phyloP scores from a whole-genome alignment of 2,113 vertebrate genomes.

The Xyrauchen texanus region DNA sequence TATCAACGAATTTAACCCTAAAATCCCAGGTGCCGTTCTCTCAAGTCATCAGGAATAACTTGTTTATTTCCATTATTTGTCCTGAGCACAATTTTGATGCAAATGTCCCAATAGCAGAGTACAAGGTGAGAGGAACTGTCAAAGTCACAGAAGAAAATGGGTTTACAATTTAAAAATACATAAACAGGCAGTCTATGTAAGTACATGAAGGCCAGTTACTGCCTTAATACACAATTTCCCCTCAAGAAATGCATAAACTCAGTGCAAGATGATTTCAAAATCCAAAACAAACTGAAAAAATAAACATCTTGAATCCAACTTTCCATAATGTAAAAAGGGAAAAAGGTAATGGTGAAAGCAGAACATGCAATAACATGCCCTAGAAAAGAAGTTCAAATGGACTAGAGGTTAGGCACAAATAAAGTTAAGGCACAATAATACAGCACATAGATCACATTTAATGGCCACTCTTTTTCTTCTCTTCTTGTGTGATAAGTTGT shows the following conservation, averaged over 20 bases:
- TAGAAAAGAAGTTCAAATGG: background rate
- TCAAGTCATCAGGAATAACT: constrained; percentile 10
- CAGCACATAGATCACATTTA: background rate
- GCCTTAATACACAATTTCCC: constrained; percentile 19
- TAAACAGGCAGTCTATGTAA: background rate
- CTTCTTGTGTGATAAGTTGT: background rate
- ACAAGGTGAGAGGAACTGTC: constrained; percentile 9
- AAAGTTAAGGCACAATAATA: constrained; percentile 1
- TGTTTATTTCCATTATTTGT: constrained; percentile 17
- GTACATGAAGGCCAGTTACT: constrained; percentile 8
- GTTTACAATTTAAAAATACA: background rate
- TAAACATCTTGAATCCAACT: constrained; percentile 10
- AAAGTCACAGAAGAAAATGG: constrained; percentile 16
- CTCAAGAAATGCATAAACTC: constrained; percentile 23
- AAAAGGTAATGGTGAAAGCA: background rate
- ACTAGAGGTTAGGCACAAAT: background rate
- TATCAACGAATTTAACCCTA: background rate
- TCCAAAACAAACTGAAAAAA: background rate
- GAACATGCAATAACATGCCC: background rate
- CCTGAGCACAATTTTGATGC: background rate
- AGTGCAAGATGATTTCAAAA: background rate
- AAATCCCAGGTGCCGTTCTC: background rate
- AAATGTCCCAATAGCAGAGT: constrained; percentile 7
- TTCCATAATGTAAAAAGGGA: constrained; percentile 18
- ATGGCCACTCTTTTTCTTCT: background rate